Evolutionary conservation across 2,888 invertebrate species (phyloP), one percentile per base, ranked within the genome.

Genomic region (Neuroscelio doddi): DNA sequence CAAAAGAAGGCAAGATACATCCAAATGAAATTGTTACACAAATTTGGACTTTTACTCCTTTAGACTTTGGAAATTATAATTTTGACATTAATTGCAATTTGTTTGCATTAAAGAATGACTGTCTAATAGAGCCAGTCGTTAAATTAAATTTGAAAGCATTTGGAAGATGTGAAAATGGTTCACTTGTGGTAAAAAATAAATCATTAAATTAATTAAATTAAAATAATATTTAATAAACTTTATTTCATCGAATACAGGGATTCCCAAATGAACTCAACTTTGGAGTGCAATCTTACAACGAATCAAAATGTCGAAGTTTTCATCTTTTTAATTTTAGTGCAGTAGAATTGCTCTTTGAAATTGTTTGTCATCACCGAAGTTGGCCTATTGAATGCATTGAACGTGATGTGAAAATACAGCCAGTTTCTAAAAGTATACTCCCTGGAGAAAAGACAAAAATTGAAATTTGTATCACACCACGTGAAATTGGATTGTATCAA

Each of bases 261-360:
- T 73, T 74, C 12, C 86, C 86, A 1, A 74, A 74, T n/a, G 70
- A 73, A 30, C 55, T 80, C 14, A 72, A 82, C 65, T 83, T 86
- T 44, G 82, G 78, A 1, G 64, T 77, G 26, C 56, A 79, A 5
- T 64, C 69, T 34, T 83, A 80, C 61, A 80, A 78, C 9, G 64
- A 73, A 14, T 59, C 64, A 1, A 74, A 74, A 26, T 65, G 76
- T 16, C 68, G 76, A 3, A 69, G 72, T 34, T 86, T 87, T 52
- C 65, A 80, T 29, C 38, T 86, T n/a, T n/a, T n/a, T n/a, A n/a
- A n/a, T n/a, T n/a, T n/a, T n/a, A n/a, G n/a, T n/a, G n/a, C n/a
- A n/a, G n/a, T n/a, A n/a, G n/a, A n/a, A n/a, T n/a, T n/a, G n/a
- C n/a, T n/a, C n/a, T n/a, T n/a, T n/a, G n/a, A n/a, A n/a, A n/a